Evolutionary conservation across 2,113 vertebrate genomes (phyloP), one percentile per base, ranked within the genome.

Genomic region (Apus apus): DNA sequence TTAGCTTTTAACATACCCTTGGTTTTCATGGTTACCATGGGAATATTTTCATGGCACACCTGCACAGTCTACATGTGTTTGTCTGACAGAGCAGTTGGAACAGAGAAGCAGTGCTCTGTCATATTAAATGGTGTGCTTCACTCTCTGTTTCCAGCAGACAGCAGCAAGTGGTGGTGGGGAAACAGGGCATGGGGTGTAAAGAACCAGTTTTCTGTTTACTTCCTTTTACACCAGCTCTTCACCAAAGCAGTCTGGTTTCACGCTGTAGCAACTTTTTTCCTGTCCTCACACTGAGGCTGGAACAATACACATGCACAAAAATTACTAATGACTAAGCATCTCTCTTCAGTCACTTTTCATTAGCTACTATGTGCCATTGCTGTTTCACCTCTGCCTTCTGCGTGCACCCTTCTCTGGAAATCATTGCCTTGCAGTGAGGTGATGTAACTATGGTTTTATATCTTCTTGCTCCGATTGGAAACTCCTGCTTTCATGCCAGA

Each of bases 11-110:
- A 38, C 57, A 51, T 72, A 29, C 19, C 40, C 67, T 83, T 84
- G 86, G 85, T 94, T 83, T 62, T 78, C 20, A 2, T 57, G 74
- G 96, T 95, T 95, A 66, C 85, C 86, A 92, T 95, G 94, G 92
- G 75, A 86, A 92, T 91, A 76, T 94, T 87, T 84, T 82, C 21
- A 9, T 73, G 82, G 26, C 70, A 79, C 54, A 29, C 23, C 73
- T 70, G 73, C 76, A 40, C 45, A 94, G 84, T 82, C 78, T 78
- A 32, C 83, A 2, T 18, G 17, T 25, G 18, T 81, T 82, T 80
- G 80, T 61, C 62, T 64, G 64, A 62, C 73, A 70, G 61, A 58
- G 56, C 58, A 50, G 29, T 36, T 1, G 4, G 23, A 74, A 2
- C 34, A 89, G 46, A 67, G 75, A 1, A 70, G 87, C 71, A 51